Evolutionary conservation across 1,140 invertebrate species (phyloP), one percentile per base, ranked within the genome.

Genomic region (Geopemphigus sp.): DNA sequence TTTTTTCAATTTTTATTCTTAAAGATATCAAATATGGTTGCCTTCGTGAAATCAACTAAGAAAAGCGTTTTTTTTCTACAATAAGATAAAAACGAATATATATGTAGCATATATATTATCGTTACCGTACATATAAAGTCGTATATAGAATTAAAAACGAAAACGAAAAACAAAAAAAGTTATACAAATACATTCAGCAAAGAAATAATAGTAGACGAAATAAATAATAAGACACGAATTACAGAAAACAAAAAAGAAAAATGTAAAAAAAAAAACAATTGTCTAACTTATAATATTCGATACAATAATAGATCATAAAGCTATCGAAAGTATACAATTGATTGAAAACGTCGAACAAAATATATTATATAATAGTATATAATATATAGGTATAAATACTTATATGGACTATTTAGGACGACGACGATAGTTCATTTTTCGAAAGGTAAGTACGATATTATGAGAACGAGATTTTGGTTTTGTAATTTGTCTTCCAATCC

Each of bases 391-490:
- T 61, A 61, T 61, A 61, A 61, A 61, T 61, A 64, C 45, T 45
- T 66, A 22, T 66, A 26, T 54, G 29, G 22, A 70, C 66, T 70
- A 72, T 72, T 72, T 72, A 29, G 26, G 68, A 72, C 24, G n/a
- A 53, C 47, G 53, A 32, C 14, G 12, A 50, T 50, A 14, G 53
- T 54, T 72, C 24, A 64, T 26, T 53, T 70, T 70, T 53, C 32
- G 8, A 72, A 72, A 72, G 24, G 15, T 50, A 68, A 6, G 39
- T 61, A 72, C 5, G 24, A 15, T 50, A 15, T 50, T 15, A n/a
- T 61, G 57, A 78, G 57, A 78, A 78, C 11, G 74, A 78, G 74
- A 78, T 78, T 76, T 78, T 61, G 74, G 74, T 61, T 78, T 78
- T 78, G 74, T 78, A 78, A 78, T 78, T 63, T 63, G 45, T 63